phyloP scores from a whole-genome alignment of 2,888 invertebrate species.

The Tetheella fluctuosa region DNA sequence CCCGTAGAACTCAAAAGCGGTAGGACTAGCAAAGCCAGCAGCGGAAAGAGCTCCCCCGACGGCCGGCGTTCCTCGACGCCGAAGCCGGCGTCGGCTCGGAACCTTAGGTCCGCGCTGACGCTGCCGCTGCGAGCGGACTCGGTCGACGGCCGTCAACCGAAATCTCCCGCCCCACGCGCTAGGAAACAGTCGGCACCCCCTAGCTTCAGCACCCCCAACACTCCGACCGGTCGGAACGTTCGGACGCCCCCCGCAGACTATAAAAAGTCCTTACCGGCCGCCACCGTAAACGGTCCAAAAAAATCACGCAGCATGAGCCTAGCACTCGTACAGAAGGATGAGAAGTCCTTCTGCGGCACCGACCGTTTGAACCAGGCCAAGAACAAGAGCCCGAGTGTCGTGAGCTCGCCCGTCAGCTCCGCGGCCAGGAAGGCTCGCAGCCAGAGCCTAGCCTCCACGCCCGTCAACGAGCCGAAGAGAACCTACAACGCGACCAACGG shows the following conservation, averaged over 20 bases:
- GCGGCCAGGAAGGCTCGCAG: constrained; percentile 56
- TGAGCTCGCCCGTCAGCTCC: constrained; percentile 54
- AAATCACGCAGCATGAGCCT: constrained; percentile 76
- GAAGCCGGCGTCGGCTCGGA: constrained; percentile 36
- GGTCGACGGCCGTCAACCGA: constrained; percentile 33
- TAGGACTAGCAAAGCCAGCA: constrained; percentile 46
- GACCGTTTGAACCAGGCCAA: constrained; percentile 57
- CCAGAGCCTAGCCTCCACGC: constrained; percentile 73
- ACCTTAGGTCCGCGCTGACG: constrained; percentile 53
- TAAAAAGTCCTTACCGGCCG: constrained; percentile 61
- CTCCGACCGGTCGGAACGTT: constrained; percentile 55
- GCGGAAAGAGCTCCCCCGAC: constrained; percentile 54
- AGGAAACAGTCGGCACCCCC: constrained; percentile 74
- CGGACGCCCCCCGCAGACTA: constrained; percentile 63
- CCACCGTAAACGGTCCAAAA: constrained; percentile 57
- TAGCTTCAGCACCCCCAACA: constrained; percentile 68
- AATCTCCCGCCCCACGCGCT: constrained; percentile 47
- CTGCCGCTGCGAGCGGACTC: constrained; percentile 60
- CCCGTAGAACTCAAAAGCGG: constrained; percentile 46
- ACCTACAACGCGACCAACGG: constrained; percentile 48
- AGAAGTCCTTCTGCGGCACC: constrained; percentile 63
- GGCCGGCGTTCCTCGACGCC: constrained; percentile 62
- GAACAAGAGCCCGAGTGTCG: constrained; percentile 52
- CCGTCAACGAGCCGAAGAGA: constrained; percentile 60
- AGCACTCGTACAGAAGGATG: constrained; percentile 53